Base-by-base conservation (phyloP, 2,797 vertebrate species). In the Hippopotamyrus pictus region DNA sequence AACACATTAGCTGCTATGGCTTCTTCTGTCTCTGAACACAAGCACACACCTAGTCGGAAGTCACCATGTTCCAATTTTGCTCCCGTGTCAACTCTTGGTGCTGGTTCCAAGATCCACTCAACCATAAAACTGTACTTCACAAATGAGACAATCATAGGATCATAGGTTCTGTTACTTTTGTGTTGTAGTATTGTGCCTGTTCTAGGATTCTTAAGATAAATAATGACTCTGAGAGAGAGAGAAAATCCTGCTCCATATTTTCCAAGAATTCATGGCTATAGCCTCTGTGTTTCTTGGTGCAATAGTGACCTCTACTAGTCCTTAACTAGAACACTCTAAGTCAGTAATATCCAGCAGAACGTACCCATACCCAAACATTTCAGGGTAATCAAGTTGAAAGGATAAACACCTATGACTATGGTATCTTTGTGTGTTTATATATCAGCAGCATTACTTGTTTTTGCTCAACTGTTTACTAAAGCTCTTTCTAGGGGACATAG, bases 381-480 rank as follows among this genome's bases (percentile, higher is more conserved):
- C 54, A 17, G 69, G 53, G 17, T 54, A 83, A 51, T 25, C 19
- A 29, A 53, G 41, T 88, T 11, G 84, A 87, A 90, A 91, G 82
- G 89, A 79, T 44, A 89, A 88, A 79, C 83, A 79, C 62, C 89
- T 48, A 17, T 11, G 48, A 65, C 51, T 88, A 76, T 88, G 87
- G 57, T 54, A n/a, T 57, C 17, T 57, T 53, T 53, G 51, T 91
- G 89, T 93, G 92, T 93, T 93, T 92, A 91, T 91, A 90, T 90
- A 91, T 90, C 90, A 90, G 33, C 7, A 59, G 89, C 90, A 88
- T 59, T 90, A 51, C 83, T 89, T 89, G 51, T 89, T 88, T 50
- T 50, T 19, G 25, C 29, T 91, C 87, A 89, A 84, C 82, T 92
- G 91, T 93, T 92, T 91, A 90, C 89, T 83, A 90, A 90, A 85